Base-by-base conservation (phyloP, 2,113 vertebrate genomes). In the Hoplias malabaricus region DNA sequence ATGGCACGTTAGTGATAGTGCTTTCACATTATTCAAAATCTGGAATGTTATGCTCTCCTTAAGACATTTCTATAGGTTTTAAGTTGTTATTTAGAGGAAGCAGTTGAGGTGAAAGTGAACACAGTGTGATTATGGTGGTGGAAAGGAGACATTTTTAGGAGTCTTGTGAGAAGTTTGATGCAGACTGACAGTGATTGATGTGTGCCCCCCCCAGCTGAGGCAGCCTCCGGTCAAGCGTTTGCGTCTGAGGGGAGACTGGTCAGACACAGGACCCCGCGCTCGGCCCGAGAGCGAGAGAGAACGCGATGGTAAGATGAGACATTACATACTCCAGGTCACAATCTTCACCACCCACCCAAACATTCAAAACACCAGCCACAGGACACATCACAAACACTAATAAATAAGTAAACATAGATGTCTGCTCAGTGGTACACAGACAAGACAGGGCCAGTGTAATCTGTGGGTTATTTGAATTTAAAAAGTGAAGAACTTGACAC, bases 281-380 rank as follows among this genome's bases (percentile, higher is more conserved):
- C 95, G 98, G 12, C 98, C 98, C 0, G 98, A 99, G 92, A 98
- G 98, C 62, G 97, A 99, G 88, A 90, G 97, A 79, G 98, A 99
- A 86, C 89, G 98, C 88, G 97, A 99, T 71, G 98, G 97, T 98
- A 93, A 92, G 87, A 75, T 54, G 72, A 70, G 50, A 54, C 25
- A 38, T n/a, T 21, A n/a, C 14, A 7, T 40, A 23, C 11, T 3
- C 11, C 40, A 21, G 73, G 25, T 14, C 50, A 27, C 23, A 62
- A 70, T 11, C 11, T 1, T 16, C 38, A 25, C 6, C 38, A 43
- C 14, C 36, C 12, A n/a, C 40, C 62, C 78, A 74, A 43, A 53
- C 40, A 48, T 54, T 70, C 13, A 75, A 16, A 10, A 80, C 53
- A 76, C 8, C 40, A 7, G 40, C 48, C 25, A 14, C 27, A 19